Conservation (phyloP, 1,140 invertebrate genomes). For the Papilio aristodemus region DNA sequence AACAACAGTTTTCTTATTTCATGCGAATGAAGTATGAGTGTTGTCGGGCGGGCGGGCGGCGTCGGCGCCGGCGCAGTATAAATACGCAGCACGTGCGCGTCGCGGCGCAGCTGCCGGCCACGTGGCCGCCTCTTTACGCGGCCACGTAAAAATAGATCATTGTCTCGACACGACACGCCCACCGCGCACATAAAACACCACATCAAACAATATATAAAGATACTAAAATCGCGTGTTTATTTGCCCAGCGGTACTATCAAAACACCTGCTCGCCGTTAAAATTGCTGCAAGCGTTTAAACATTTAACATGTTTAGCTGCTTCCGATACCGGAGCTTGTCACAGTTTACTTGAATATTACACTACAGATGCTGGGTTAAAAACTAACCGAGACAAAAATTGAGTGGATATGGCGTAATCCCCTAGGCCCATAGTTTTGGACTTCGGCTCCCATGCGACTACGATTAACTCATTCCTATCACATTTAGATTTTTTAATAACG, state of each 20-base stretch:
- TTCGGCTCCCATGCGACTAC: background rate
- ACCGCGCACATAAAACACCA: slow-evolving; percentile 73
- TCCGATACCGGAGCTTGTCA: background rate
- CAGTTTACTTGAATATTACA: too few species aligned
- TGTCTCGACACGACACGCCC: slow-evolving; percentile 75
- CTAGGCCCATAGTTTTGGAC: too few species aligned
- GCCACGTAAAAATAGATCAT: slow-evolving; percentile 75
- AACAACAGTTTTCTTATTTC: background rate
- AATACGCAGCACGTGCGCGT: slow-evolving; percentile 73
- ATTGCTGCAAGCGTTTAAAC: slow-evolving; percentile 24
- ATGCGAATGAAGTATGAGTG: slow-evolving; percentile 43
- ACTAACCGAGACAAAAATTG: too few species aligned
- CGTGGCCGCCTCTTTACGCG: slow-evolving; percentile 74
- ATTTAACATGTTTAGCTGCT: slow-evolving; percentile 39
- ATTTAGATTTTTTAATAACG: too few species aligned
- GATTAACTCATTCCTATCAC: background rate
- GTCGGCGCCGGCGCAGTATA: slow-evolving; percentile 59
- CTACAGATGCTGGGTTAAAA: too few species aligned
- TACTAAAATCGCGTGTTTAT: slow-evolving; percentile 57
- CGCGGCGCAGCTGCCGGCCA: slow-evolving; percentile 70
- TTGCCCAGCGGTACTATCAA: slow-evolving; percentile 51
- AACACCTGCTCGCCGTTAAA: slow-evolving; percentile 45
- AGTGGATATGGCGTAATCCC: too few species aligned
- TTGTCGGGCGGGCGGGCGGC: slow-evolving; percentile 57
- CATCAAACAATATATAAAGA: slow-evolving; percentile 65